phyloP scores from a whole-genome alignment of 2,797 vertebrate species.

The Fistularia commersonii region DNA sequence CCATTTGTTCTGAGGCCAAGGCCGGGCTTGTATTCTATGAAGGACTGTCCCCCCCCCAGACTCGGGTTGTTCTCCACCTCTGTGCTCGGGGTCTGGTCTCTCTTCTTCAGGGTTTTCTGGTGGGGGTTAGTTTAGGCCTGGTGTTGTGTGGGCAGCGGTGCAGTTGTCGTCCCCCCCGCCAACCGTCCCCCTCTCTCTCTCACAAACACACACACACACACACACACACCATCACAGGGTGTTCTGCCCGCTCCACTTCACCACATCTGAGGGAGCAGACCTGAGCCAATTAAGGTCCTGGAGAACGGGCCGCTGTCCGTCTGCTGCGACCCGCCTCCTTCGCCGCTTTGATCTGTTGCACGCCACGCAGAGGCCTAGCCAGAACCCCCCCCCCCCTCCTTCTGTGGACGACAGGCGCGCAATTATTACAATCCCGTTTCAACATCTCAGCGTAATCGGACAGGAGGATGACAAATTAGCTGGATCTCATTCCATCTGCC shows the following conservation, averaged over 20 bases:
- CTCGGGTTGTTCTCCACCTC: slow-evolving; percentile 47
- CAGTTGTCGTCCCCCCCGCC: slow-evolving; percentile 55
- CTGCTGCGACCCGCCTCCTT: slow-evolving; percentile 39
- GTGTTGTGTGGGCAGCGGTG: slow-evolving; percentile 36
- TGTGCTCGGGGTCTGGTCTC: slow-evolving; percentile 33
- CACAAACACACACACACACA: too few species aligned
- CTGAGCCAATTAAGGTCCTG: slow-evolving; percentile 67
- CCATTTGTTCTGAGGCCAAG: slow-evolving; percentile 61
- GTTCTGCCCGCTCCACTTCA: slow-evolving; percentile 68
- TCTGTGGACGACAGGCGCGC: slow-evolving; percentile 46
- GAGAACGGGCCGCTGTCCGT: slow-evolving; percentile 63
- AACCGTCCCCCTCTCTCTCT: too few species aligned
- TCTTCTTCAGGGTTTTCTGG: slow-evolving; percentile 50
- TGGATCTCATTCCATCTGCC: slow-evolving; percentile 36
- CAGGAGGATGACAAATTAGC: slow-evolving; percentile 59
- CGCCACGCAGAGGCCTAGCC: slow-evolving; percentile 58
- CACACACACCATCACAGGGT: slow-evolving; percentile 70
- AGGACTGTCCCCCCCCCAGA: slow-evolving; percentile 11
- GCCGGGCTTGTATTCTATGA: slow-evolving; percentile 31
- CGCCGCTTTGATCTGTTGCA: slow-evolving; percentile 69
- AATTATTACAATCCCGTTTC: slow-evolving; percentile 72
- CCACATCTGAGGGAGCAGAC: slow-evolving; percentile 67
- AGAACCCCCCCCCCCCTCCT: slow-evolving; percentile 56
- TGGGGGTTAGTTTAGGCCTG: slow-evolving; percentile 21
- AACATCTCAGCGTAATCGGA: slow-evolving; percentile 57